Percentiles rank a stretch among this genome's conserved stretches.
Evolutionary conservation across 2,888 invertebrate genomes (phyloP).

Genomic region (Dichetophora obliterata): DNA sequence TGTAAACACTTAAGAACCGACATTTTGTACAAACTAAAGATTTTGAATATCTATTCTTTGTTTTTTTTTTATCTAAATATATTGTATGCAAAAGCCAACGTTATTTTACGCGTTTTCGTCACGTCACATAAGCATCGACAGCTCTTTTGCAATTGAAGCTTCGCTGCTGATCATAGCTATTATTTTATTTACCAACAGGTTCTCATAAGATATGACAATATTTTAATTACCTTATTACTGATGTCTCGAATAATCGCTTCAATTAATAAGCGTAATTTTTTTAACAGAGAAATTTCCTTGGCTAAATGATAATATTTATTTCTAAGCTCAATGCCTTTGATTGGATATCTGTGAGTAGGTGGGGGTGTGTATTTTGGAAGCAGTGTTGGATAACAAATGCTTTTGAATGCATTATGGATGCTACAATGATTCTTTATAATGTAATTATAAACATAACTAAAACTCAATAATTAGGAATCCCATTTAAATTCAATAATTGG

Average conservation of each 20-base stretch:
- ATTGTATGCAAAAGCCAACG: background rate
- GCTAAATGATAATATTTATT: slow-evolving; percentile 36
- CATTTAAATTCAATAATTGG: no score
- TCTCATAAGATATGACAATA: slow-evolving; percentile 40
- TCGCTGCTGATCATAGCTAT: background rate
- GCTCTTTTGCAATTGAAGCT: slow-evolving; percentile 33
- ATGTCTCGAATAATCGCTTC: background rate
- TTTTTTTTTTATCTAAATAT: background rate
- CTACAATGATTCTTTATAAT: no score
- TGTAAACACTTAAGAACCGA: background rate
- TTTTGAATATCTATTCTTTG: background rate
- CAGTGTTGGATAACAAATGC: slow-evolving; percentile 18
- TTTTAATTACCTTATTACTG: slow-evolving; percentile 39
- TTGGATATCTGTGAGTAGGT: background rate
- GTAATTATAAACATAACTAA: no score
- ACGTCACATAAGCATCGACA: slow-evolving; percentile 1
- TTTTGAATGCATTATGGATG: background rate
- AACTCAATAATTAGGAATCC: no score
- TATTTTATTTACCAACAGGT: slow-evolving; percentile 15
- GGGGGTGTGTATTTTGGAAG: background rate
- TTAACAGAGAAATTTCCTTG: slow-evolving; percentile 21
- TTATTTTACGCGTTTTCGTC: slow-evolving; percentile 7
- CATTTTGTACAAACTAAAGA: background rate
- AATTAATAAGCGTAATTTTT: slow-evolving; percentile 34
- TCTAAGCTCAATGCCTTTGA: background rate